Evolutionary conservation across 2,797 vertebrate genomes (phyloP).

Genomic region (Fistularia tabacaria): DNA sequence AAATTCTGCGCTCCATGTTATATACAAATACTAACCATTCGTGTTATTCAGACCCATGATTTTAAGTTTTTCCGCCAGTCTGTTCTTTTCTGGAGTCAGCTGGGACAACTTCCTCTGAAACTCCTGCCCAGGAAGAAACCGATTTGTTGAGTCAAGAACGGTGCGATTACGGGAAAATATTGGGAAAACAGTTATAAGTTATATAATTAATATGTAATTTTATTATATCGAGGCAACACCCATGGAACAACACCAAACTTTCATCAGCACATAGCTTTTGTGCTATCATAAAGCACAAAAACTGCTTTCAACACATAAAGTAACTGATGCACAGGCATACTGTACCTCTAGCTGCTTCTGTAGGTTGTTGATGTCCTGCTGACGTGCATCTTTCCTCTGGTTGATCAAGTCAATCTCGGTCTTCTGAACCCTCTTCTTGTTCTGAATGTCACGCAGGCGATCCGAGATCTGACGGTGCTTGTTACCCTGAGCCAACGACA

Average conservation of each 20-base stretch:
- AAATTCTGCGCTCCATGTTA: background rate
- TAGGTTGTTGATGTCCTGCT: slow-evolving; percentile 83
- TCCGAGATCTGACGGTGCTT: slow-evolving; percentile 92
- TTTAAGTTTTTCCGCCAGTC: slow-evolving; percentile 85
- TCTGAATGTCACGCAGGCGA: slow-evolving; percentile 83
- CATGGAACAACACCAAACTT: background rate
- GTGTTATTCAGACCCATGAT: slow-evolving; percentile 75
- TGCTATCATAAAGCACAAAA: background rate
- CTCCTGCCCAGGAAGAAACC: slow-evolving; percentile 73
- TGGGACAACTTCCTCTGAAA: slow-evolving; percentile 86
- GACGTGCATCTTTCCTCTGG: slow-evolving; percentile 82
- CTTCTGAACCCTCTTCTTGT: slow-evolving; percentile 81
- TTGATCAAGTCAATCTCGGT: slow-evolving; percentile 83
- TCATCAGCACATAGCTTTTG: background rate
- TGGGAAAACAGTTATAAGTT: no score
- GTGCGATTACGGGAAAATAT: no score
- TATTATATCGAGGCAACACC: no score
- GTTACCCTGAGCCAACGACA: slow-evolving; percentile 74
- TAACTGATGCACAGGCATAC: background rate
- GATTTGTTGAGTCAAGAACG: slow-evolving; percentile 1
- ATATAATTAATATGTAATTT: no score
- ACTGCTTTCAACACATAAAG: background rate
- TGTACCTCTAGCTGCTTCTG: slow-evolving; percentile 86
- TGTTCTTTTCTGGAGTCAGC: slow-evolving; percentile 87
- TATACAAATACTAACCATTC: slow-evolving; percentile 71